Percentiles rank a stretch among this genome's conserved stretches.
These are phyloP conservation scores for Calidris pygmaea DNA, from an alignment of 2,113 vertebrate genomes.

Conservation along the genomic window DNA sequence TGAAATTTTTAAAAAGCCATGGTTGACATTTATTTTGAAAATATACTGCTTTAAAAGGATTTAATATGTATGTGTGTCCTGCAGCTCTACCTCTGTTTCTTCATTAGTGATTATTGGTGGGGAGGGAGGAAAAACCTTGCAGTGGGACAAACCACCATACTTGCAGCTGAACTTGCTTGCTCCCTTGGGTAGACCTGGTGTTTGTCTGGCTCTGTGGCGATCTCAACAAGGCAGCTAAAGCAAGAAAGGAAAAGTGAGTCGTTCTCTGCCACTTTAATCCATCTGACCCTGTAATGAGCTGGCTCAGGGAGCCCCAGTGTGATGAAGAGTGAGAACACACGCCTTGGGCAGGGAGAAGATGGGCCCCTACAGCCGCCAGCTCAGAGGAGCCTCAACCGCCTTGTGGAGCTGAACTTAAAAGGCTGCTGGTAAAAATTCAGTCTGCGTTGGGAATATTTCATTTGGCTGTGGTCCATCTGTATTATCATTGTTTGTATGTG, in stretches of 20 bases:
- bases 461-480: not conserved
- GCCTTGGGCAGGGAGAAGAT: not conserved
- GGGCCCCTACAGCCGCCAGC: not conserved
- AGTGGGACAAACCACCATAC: fast-evolving
- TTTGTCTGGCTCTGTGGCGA: not conserved
- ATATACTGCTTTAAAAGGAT: not conserved
- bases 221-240: not conserved
- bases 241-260: not conserved
- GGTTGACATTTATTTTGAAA: not conserved
- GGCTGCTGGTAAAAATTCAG: not conserved
- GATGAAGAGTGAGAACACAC: not conserved
- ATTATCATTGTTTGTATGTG: not conserved
- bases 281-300: not conserved
- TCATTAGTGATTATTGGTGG: not conserved
- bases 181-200: not conserved
- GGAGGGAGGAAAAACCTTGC: not conserved
- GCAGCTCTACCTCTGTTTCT: not conserved
- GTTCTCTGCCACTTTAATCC: not conserved
- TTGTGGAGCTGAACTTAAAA: not conserved
- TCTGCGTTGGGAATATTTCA: not conserved
- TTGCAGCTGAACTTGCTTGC: not conserved
- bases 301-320: not conserved
- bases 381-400: not conserved
- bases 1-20: not conserved
- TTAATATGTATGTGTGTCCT: not conserved